Conservation (phyloP, 2,888 invertebrate genomes). For the Chymomyza fuscimana region DNA sequence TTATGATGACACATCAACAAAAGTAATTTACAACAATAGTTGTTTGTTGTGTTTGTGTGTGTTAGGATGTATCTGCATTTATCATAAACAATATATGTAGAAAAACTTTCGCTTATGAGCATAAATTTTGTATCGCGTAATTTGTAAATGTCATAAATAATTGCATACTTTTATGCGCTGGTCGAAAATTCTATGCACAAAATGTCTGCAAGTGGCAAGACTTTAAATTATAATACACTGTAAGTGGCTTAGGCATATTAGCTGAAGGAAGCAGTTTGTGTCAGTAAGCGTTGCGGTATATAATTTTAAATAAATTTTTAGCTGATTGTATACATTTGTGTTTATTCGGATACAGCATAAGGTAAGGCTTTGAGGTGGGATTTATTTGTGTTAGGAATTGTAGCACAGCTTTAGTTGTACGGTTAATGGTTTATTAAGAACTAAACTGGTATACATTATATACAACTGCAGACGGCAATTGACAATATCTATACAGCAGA, state of each 20-base stretch:
- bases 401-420: too few relatives aligned
- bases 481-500: too few relatives aligned
- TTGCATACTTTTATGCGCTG: constrained; percentile 25
- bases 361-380: too few relatives aligned
- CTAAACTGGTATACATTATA: too few relatives aligned
- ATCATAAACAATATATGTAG: constrained; percentile 1
- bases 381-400: too few relatives aligned
- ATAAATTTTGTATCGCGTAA: constrained; percentile 11
- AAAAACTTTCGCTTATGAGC: constrained; percentile 10
- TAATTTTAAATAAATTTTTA: too few relatives aligned
- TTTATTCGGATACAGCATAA: too few relatives aligned
- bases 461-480: too few relatives aligned
- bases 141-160: constrained; percentile 38
- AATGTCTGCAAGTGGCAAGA: not conserved
- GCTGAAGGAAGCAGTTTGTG: too few relatives aligned
- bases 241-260: not conserved
- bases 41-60: not conserved
- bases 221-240: not conserved
- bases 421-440: too few relatives aligned
- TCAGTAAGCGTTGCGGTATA: too few relatives aligned
- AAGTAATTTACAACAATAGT: constrained; percentile 37
- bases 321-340: too few relatives aligned
- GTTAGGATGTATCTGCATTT: not conserved
- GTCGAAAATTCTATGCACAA: not conserved
- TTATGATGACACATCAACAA: constrained; percentile 44